Percentiles rank a stretch among this genome's conserved stretches.
Conservation (phyloP, 2,113 vertebrate genomes). For the Podocnemis expansa region DNA sequence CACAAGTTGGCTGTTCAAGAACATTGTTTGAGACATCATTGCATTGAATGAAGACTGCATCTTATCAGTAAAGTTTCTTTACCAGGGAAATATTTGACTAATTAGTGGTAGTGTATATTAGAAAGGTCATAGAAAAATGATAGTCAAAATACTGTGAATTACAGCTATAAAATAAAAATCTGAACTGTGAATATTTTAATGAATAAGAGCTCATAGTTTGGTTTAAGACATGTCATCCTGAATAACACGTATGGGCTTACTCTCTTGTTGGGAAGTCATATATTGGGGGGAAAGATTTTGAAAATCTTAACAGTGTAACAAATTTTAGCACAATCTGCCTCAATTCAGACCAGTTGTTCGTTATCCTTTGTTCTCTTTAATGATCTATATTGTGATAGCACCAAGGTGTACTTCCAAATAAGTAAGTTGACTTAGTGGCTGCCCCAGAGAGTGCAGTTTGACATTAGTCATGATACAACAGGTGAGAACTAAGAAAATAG, state of each 20-base stretch:
- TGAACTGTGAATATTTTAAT: background rate
- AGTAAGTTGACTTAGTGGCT: background rate
- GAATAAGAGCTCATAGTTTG: background rate
- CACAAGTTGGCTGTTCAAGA: background rate
- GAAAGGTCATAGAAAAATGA: background rate
- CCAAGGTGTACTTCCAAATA: background rate
- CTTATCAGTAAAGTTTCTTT: background rate
- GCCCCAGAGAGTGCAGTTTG: no score
- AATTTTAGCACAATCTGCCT: background rate
- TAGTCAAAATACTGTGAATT: background rate
- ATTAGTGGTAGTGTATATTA: background rate
- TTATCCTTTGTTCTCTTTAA: background rate
- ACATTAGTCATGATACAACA: background rate
- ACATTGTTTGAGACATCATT: background rate
- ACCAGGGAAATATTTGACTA: background rate
- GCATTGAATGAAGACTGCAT: background rate
- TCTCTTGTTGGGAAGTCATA: background rate
- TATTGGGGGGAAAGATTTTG: background rate
- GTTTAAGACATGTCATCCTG: background rate
- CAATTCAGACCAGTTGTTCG: background rate
- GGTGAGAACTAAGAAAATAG: background rate
- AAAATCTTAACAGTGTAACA: background rate
- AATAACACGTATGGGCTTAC: no score
- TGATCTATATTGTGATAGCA: background rate
- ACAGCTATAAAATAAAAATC: background rate